Conservation (phyloP, 2,113 vertebrate genomes). For the Plestiodon gilberti region DNA sequence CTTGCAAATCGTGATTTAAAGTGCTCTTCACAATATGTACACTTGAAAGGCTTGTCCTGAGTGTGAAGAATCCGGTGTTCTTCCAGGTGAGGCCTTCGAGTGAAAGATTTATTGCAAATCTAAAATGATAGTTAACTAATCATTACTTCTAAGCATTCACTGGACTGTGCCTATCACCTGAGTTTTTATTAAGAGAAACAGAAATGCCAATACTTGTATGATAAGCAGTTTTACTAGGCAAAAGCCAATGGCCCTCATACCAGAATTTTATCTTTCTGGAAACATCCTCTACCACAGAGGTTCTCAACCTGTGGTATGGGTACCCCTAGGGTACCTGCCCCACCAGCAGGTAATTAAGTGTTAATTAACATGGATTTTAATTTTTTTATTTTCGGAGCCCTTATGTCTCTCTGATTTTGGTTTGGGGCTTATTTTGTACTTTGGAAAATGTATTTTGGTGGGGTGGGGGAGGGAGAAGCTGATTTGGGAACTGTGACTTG, state of each 20-base stretch:
- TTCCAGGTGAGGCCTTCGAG: slow-evolving; percentile 92
- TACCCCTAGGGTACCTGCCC: too few species aligned
- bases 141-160: neutral
- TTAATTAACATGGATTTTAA: too few species aligned
- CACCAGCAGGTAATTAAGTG: too few species aligned
- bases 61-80: slow-evolving; percentile 98
- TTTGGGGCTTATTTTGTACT: too few species aligned
- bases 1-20: slow-evolving; percentile 96
- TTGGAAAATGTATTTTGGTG: too few species aligned
- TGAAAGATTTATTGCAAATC: slow-evolving; percentile 97
- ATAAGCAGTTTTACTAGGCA: neutral
- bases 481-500: too few species aligned
- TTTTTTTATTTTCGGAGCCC: too few species aligned
- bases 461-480: too few species aligned
- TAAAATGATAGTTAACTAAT: slow-evolving; percentile 63
- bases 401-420: too few species aligned
- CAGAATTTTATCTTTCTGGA: neutral
- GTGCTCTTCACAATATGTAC: slow-evolving; percentile 93
- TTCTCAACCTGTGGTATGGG: too few species aligned
- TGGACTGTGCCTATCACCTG: neutral
- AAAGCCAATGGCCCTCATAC: neutral
- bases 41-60: slow-evolving; percentile 96
- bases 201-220: neutral
- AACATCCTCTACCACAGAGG: neutral
- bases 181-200: too few species aligned